Evolutionary conservation across 2,113 vertebrate genomes (phyloP), one percentile per base, ranked within the genome.

Genomic region (Parotia lawesii): DNA sequence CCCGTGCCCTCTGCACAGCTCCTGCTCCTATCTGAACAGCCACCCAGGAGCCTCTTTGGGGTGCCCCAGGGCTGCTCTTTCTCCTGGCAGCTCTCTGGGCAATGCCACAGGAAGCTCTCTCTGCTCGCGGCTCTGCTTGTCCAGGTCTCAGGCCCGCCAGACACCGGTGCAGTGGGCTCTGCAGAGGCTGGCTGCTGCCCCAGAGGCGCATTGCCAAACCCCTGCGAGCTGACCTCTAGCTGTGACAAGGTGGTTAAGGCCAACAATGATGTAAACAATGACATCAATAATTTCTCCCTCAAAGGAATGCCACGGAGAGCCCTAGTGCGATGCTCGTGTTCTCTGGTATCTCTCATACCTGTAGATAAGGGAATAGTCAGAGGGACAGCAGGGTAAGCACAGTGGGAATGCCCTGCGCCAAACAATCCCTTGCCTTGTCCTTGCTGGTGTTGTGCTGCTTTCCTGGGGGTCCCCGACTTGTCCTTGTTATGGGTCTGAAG

Each of bases 261-360:
- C 45, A 56, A 19, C 0, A 3, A 3, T 2, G 22, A 10, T 13
- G 27, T 40, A 54, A 77, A 61, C 28, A 35, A 3, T 18, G 57
- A 56, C 22, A n/a, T 14, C 1, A 50, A 22, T 6, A 31, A 40
- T 50, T 80, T 70, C 11, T 62, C 60, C 51, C 23, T n/a, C 65
- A 19, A 12, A 69, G 15, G 10, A 50, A 10, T 11, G 47, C 44
- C 33, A 3, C 19, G 37, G 54, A 51, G 51, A 70, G 2, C 19
- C 21, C n/a, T 35, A 8, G 8, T 3, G 9, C 0, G 3, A 25
- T 16, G 48, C 16, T 54, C 2, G 16, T 0, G 0, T 51, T 84
- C 64, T 73, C 20, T 0, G 3, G 18, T 4, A 3, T 23, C 48
- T 75, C 16, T 24, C 11, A 10, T 2, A 12, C 3, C 38, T 40